Percentiles rank a stretch among this genome's conserved stretches.
Conservation (phyloP, 2,797 vertebrate species). For the Poecilia picta region DNA sequence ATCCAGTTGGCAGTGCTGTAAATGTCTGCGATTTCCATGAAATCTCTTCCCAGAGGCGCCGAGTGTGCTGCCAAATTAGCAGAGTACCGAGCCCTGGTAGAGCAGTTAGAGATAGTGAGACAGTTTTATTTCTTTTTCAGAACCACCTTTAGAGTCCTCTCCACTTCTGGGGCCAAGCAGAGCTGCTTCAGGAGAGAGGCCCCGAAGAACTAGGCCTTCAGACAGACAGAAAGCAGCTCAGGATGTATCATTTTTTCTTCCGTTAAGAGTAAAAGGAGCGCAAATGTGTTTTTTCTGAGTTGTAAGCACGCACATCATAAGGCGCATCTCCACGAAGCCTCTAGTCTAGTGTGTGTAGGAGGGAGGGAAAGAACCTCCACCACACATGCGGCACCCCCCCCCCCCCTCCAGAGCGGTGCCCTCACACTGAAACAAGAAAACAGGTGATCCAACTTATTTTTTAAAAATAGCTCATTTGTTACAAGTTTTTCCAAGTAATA, state of each 20-base stretch:
- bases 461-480: too few relatives aligned
- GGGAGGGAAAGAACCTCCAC: too few relatives aligned
- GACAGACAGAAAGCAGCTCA: not conserved
- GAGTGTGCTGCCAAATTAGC: slow-evolving; percentile 64
- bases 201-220: not conserved
- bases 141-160: slow-evolving; percentile 17
- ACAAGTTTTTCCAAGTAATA: too few relatives aligned
- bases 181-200: not conserved
- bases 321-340: too few relatives aligned
- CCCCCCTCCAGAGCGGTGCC: too few relatives aligned
- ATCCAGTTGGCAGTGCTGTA: slow-evolving; percentile 61
- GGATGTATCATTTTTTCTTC: not conserved
- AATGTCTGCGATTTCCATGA: slow-evolving; percentile 59
- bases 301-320: too few relatives aligned
- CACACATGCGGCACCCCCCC: too few relatives aligned
- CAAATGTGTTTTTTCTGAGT: too few relatives aligned
- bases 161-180: not conserved
- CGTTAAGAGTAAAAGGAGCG: not conserved
- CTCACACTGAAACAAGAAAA: too few relatives aligned
- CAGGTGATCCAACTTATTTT: too few relatives aligned
- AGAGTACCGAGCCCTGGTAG: slow-evolving; percentile 61
- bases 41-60: slow-evolving; percentile 57
- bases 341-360: too few relatives aligned
- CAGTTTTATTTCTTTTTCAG: slow-evolving; percentile 34
- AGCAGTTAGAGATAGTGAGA: slow-evolving; percentile 44